A percentile compares a stretch with the other conserved stretches of the same genome.
phyloP scores from a whole-genome alignment of 2,888 invertebrate species.

The Gerris lacustris region DNA sequence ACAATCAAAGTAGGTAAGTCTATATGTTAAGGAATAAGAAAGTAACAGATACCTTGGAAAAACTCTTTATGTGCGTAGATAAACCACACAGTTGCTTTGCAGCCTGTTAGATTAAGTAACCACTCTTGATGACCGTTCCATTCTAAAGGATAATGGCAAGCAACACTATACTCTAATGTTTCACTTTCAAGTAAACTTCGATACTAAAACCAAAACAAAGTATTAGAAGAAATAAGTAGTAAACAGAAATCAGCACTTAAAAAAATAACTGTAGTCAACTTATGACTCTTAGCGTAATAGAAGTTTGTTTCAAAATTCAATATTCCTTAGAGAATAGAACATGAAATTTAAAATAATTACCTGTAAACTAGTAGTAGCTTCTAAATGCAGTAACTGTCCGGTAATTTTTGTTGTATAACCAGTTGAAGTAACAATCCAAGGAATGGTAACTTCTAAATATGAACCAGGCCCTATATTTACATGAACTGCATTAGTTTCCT shows the following conservation, averaged over 20 bases:
- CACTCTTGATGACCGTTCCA: slow-evolving; percentile 98
- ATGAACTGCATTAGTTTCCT: slow-evolving; percentile 94
- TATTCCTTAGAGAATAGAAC: too few relatives aligned
- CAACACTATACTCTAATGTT: slow-evolving; percentile 81
- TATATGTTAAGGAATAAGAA: too few relatives aligned
- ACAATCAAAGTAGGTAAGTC: too few relatives aligned
- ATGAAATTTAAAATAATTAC: slow-evolving; percentile 25
- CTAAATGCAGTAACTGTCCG: slow-evolving; percentile 84
- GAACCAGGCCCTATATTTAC: slow-evolving; percentile 91
- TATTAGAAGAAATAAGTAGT: not conserved
- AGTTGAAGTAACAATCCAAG: slow-evolving; percentile 78
- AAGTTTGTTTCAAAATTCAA: too few relatives aligned
- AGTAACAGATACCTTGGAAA: slow-evolving; percentile 52
- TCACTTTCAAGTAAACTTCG: slow-evolving; percentile 87
- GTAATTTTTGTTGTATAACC: slow-evolving; percentile 85
- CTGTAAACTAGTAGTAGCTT: slow-evolving; percentile 88
- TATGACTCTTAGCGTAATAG: too few relatives aligned
- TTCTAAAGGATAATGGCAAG: slow-evolving; percentile 76
- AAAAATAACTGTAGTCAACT: not conserved
- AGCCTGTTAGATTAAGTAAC: slow-evolving; percentile 80
- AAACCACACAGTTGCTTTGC: slow-evolving; percentile 83
- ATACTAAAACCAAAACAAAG: slow-evolving; percentile 41
- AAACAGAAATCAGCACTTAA: not conserved
- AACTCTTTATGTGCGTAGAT: slow-evolving; percentile 93
- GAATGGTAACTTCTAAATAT: slow-evolving; percentile 89